phyloP scores from a whole-genome alignment of 2,888 invertebrate species.

The Drosophila longiperda region DNA sequence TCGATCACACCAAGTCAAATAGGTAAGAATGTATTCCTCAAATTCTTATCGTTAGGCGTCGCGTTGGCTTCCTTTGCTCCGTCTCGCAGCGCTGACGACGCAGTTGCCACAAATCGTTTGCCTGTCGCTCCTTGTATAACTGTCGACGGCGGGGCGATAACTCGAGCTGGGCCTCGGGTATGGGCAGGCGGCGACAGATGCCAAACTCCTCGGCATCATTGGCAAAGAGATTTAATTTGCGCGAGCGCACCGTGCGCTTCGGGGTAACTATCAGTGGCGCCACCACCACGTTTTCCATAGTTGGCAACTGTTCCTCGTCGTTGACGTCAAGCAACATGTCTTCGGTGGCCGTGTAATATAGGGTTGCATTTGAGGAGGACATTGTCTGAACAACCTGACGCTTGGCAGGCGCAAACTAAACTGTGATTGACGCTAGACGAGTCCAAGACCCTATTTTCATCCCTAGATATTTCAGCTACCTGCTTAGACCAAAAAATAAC shows the following conservation, averaged over 20 bases:
- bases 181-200: constrained; percentile 50
- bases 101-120: constrained; percentile 49
- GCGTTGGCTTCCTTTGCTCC: constrained; percentile 47
- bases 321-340: constrained; percentile 40
- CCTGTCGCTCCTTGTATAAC: constrained; percentile 42
- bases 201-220: constrained; percentile 41
- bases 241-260: constrained; percentile 45
- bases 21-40: constrained; percentile 16
- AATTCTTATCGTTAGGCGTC: constrained; percentile 52
- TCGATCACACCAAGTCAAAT: constrained; percentile 30
- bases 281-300: constrained; percentile 5
- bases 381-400: constrained; percentile 53
- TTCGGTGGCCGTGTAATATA: constrained; percentile 63
- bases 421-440: constrained; percentile 61
- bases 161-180: not conserved
- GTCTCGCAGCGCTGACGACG: constrained; percentile 57
- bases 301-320: constrained; percentile 16
- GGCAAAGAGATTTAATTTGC: constrained; percentile 59
- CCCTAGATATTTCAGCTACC: constrained; percentile 61
- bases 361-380: constrained; percentile 56
- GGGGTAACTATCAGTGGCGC: constrained; percentile 43
- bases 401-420: constrained; percentile 39
- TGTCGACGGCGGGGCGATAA: constrained; percentile 50
- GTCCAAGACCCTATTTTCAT: constrained; percentile 44
- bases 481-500: constrained; percentile 35